A percentile compares a stretch with the other conserved stretches of the same genome.
Evolutionary conservation across 2,888 invertebrate genomes (phyloP).

Genomic region (Isoperla grammatica): DNA sequence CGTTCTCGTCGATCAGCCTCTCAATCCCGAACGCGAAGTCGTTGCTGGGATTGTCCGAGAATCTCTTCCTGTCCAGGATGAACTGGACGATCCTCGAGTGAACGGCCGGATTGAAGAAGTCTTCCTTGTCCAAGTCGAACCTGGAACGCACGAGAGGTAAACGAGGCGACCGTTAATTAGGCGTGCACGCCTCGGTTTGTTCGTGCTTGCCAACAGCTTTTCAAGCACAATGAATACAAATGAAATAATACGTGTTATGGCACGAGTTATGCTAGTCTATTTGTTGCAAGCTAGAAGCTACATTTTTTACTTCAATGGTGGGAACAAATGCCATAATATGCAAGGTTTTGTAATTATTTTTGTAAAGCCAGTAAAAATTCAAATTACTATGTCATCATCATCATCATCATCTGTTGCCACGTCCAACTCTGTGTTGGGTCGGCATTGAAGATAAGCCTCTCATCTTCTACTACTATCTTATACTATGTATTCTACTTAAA

Average conservation of each 20-base stretch:
- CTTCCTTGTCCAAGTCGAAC: conserved; percentile 73
- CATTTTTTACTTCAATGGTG: too few relatives aligned
- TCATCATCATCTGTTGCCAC: too few relatives aligned
- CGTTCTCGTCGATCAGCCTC: conserved; percentile 63
- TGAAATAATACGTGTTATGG: neutral
- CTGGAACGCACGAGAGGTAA: conserved; percentile 48
- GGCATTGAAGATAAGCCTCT: too few relatives aligned
- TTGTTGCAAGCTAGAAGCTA: too few relatives aligned
- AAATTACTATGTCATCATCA: too few relatives aligned
- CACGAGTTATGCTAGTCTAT: too few relatives aligned
- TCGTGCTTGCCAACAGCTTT: neutral
- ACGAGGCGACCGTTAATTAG: neutral
- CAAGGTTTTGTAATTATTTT: too few relatives aligned
- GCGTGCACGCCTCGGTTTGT: neutral
- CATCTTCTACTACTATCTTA: too few relatives aligned
- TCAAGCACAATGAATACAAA: neutral
- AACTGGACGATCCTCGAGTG: conserved; percentile 88
- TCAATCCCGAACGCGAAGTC: conserved; percentile 79
- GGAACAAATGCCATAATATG: too few relatives aligned
- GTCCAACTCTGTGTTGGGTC: too few relatives aligned
- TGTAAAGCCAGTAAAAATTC: too few relatives aligned
- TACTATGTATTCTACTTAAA: too few relatives aligned
- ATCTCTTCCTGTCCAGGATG: conserved; percentile 82
- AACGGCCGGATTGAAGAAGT: conserved; percentile 81
- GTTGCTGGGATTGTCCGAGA: conserved; percentile 56